Percentiles rank a stretch among this genome's conserved stretches.
These are phyloP conservation scores for Oreochromis tanganicae DNA, from an alignment of 2,113 vertebrate genomes.

Conservation along the genomic window DNA sequence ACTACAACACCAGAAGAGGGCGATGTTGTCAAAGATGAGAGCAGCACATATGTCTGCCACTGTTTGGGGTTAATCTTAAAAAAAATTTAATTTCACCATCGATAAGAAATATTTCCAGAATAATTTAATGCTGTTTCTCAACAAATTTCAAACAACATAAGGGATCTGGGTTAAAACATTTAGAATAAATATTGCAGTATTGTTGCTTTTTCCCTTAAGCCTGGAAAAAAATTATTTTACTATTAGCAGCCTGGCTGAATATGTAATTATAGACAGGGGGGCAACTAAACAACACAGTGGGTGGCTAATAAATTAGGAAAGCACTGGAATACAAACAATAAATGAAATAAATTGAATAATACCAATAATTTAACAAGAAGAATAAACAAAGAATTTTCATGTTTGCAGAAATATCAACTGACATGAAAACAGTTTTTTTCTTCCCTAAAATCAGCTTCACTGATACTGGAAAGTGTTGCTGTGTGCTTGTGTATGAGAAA, in stretches of 20 bases:
- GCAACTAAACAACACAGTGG: neutral
- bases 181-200: neutral
- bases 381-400: neutral
- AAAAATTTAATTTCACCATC: neutral
- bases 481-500: neutral
- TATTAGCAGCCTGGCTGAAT: neutral
- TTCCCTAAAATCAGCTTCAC: neutral
- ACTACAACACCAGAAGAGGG: slow-evolving; percentile 48
- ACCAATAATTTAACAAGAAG: neutral
- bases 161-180: neutral
- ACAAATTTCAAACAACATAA: neutral
- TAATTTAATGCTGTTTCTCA: neutral
- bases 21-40: slow-evolving; percentile 36
- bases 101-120: neutral
- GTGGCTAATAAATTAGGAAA: slow-evolving; percentile 32
- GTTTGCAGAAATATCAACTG: neutral
- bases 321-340: slow-evolving; percentile 3
- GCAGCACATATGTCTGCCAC: neutral
- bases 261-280: neutral
- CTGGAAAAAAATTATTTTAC: neutral
- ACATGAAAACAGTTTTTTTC: neutral
- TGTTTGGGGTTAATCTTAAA: neutral
- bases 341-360: slow-evolving; percentile 12
- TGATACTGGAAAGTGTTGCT: neutral
- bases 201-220: neutral